Conservation (phyloP, 2,888 invertebrate species). For the Drosophila colorata region DNA sequence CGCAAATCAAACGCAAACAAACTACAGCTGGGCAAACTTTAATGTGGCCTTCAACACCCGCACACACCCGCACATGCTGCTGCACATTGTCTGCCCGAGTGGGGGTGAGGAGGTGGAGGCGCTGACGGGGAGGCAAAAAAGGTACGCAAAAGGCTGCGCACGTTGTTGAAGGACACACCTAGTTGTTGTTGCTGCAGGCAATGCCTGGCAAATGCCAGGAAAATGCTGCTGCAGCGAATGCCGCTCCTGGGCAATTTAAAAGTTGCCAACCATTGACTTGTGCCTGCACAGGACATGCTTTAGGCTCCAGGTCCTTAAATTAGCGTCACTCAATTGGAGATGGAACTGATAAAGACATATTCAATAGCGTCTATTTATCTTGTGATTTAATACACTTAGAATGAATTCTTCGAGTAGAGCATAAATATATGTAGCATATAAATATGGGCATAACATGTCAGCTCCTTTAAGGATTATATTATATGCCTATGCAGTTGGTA, state of each 20-base stretch:
- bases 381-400: background rate
- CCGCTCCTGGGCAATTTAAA: constrained; percentile 53
- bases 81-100: constrained; percentile 60
- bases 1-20: constrained; percentile 66
- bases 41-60: constrained; percentile 69
- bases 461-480: too few species aligned
- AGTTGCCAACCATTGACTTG: constrained; percentile 31
- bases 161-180: constrained; percentile 47
- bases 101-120: constrained; percentile 5
- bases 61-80: constrained; percentile 7
- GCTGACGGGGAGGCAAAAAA: too few species aligned
- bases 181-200: constrained; percentile 37
- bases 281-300: constrained; percentile 12
- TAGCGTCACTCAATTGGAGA: constrained; percentile 9
- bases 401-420: too few species aligned
- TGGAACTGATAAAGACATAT: background rate
- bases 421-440: too few species aligned
- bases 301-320: constrained; percentile 7
- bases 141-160: background rate
- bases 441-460: too few species aligned
- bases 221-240: constrained; percentile 43
- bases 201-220: constrained; percentile 23
- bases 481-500: too few species aligned
- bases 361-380: background rate
- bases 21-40: constrained; percentile 49